Evolutionary conservation across 1,140 invertebrate genomes (phyloP).

Genomic region (Lanistes nyassanus): DNA sequence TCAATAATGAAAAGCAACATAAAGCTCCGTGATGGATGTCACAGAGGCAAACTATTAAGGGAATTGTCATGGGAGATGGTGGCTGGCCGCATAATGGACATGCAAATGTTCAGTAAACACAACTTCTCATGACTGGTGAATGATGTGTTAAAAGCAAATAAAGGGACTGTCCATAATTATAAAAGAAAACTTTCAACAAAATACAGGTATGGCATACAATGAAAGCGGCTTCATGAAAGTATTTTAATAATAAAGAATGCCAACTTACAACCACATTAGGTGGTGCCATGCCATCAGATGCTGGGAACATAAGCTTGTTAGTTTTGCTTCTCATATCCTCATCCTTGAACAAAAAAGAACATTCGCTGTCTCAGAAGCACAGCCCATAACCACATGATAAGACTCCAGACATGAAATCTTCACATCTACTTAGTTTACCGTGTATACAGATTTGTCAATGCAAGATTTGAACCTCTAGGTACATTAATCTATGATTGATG

Average conservation of each 20-base stretch:
- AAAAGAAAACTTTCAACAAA: no score
- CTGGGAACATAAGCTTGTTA: slow-evolving; percentile 53
- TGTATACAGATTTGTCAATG: not conserved
- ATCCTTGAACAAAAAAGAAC: slow-evolving; percentile 42
- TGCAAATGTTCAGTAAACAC: no score
- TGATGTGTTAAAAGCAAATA: no score
- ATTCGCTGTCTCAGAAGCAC: not conserved
- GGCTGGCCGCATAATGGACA: no score
- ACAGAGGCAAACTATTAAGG: no score
- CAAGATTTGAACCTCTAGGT: not conserved
- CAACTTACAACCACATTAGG: slow-evolving; percentile 41
- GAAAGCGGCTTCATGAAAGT: not conserved
- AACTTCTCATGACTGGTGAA: no score
- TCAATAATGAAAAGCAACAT: no score
- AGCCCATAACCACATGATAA: not conserved
- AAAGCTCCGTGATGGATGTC: no score
- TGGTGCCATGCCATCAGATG: slow-evolving; percentile 53
- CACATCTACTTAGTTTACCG: not conserved
- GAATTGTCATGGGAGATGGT: no score
- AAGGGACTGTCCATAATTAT: no score
- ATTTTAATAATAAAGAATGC: not conserved
- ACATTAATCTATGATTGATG: no score
- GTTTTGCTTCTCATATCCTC: slow-evolving; percentile 55
- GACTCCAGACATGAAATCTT: not conserved
- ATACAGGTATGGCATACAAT: not conserved